Conservation (phyloP, 2,113 vertebrate species). For the Varanus komodoensis region DNA sequence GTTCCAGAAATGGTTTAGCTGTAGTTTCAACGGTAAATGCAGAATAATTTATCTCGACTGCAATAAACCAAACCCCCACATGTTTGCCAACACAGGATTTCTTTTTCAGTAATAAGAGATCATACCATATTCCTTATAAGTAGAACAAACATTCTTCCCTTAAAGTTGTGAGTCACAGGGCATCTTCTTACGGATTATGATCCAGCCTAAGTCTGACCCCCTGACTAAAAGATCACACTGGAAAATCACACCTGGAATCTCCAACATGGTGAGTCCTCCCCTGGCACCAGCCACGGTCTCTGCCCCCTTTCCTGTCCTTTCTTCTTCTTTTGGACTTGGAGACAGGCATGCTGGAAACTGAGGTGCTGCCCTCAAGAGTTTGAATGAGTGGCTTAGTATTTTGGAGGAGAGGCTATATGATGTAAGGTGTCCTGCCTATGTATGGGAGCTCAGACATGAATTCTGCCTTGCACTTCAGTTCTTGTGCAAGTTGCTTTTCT, state of each 20-base stretch:
- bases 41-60: constrained; percentile 65
- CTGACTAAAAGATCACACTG: neutral
- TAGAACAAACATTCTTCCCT: constrained; percentile 66
- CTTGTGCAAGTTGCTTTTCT: no score
- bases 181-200: constrained; percentile 39
- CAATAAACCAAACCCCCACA: constrained; percentile 61
- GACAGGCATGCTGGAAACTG: no score
- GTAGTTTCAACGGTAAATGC: constrained; percentile 55
- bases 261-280: no score
- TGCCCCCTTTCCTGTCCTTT: no score
- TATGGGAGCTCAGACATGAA: no score
- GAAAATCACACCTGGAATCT: neutral
- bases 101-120: constrained; percentile 53
- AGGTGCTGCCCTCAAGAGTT: no score
- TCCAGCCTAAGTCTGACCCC: neutral
- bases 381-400: no score
- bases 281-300: no score
- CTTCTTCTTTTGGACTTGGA: no score
- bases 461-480: no score
- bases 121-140: constrained; percentile 69
- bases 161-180: constrained; percentile 46
- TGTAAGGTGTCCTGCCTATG: no score
- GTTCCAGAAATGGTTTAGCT: constrained; percentile 62
- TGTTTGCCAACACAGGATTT: constrained; percentile 62
- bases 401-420: no score